Conservation (phyloP, 2,113 vertebrate species). For the Tetrax tetrax region DNA sequence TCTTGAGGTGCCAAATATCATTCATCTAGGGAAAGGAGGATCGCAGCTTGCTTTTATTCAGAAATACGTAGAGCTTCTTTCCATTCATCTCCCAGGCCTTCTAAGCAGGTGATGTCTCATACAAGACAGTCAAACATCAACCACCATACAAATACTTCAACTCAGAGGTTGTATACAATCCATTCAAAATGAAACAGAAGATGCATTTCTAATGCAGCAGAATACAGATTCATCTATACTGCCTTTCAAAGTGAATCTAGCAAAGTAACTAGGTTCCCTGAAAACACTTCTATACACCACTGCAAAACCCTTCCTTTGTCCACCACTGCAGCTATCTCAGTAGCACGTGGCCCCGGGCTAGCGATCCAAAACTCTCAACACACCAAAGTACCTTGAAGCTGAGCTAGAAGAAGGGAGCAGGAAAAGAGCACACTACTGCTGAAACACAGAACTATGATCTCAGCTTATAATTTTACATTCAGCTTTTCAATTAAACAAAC, state of each 20-base stretch:
- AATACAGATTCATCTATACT: background rate
- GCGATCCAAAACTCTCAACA: background rate
- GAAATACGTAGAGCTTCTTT: background rate
- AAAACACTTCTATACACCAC: background rate
- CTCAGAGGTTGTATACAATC: background rate
- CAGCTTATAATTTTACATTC: background rate
- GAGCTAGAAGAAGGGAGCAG: background rate
- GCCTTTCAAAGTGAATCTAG: background rate
- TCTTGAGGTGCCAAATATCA: background rate
- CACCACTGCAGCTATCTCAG: background rate
- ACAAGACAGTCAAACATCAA: background rate
- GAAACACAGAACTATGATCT: background rate
- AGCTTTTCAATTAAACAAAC: background rate
- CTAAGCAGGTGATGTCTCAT: background rate
- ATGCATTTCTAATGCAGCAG: background rate
- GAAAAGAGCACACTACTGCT: background rate
- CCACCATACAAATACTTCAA: background rate
- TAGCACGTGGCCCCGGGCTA: accelerated
- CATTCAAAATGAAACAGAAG: background rate
- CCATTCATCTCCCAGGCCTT: background rate
- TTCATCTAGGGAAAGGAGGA: background rate
- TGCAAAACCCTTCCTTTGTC: background rate
- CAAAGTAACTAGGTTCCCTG: background rate
- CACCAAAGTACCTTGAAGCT: background rate
- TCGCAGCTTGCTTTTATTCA: background rate